Evolutionary conservation across 2,113 vertebrate genomes (phyloP).

Genomic region (Cyprinodon tularosa): DNA sequence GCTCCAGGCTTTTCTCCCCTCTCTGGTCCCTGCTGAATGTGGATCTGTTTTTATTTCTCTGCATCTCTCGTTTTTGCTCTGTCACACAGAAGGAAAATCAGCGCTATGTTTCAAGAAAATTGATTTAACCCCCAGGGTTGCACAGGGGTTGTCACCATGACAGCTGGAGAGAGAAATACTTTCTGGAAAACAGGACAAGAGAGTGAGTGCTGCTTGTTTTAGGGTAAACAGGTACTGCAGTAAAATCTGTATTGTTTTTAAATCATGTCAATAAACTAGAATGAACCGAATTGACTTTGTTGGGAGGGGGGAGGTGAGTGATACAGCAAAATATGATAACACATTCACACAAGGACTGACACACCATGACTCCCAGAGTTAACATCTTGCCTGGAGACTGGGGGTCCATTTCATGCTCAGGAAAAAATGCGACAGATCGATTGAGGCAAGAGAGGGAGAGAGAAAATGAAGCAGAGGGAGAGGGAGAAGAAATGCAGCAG

Average conservation of each 20-base stretch:
- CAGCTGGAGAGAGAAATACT: not conserved
- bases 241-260: conserved; percentile 24
- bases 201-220: not conserved
- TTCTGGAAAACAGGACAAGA: not conserved
- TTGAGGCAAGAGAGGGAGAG: not conserved
- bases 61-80: not conserved
- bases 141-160: conserved; percentile 39
- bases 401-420: conserved; percentile 47
- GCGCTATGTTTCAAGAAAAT: conserved; percentile 38
- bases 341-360: conserved; percentile 14
- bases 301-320: conserved; percentile 1
- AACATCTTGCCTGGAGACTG: conserved; percentile 38
- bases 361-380: conserved; percentile 21
- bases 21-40: conserved; percentile 21
- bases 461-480: not conserved
- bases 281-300: conserved; percentile 41
- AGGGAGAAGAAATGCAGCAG: not conserved
- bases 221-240: not conserved
- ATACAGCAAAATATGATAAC: conserved; percentile 20
- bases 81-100: not conserved
- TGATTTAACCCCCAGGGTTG: conserved; percentile 47
- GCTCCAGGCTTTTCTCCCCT: conserved; percentile 31
- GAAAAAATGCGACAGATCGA: conserved; percentile 25
- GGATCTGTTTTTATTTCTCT: conserved; percentile 1
- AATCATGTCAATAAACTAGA: conserved; percentile 58